Conservation (phyloP, 2,797 vertebrate species). For the Gymnothorax javanicus region DNA sequence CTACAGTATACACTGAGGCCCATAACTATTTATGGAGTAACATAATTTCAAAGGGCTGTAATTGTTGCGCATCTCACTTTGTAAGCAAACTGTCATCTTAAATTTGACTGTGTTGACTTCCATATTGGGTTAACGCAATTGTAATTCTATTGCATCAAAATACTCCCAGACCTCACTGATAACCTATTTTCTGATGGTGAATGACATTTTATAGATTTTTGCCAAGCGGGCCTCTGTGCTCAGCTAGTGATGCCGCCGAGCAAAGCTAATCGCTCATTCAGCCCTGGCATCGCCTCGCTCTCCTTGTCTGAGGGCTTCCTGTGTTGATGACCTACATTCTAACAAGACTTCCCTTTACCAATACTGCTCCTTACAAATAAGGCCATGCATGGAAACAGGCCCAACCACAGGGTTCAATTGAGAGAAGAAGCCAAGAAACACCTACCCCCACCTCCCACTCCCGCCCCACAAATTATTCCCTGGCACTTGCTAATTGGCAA, state of each 20-base stretch:
- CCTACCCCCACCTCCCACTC: not conserved
- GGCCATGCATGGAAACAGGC: conserved; percentile 23
- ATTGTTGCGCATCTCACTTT: no score
- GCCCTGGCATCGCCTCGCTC: conserved; percentile 18
- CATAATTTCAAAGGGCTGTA: no score
- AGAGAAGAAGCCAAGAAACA: conserved; percentile 19
- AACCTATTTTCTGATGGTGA: not conserved
- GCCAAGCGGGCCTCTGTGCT: not conserved
- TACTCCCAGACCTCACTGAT: no score
- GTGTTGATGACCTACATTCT: conserved; percentile 43
- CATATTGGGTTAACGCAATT: no score
- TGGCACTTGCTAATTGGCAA: not conserved
- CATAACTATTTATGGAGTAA: no score
- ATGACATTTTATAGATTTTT: not conserved
- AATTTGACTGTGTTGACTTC: no score
- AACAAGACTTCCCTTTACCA: conserved; percentile 37
- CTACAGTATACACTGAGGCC: not conserved
- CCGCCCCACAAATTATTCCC: conserved; percentile 21
- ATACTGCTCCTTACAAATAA: conserved; percentile 34
- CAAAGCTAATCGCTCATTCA: conserved; percentile 38
- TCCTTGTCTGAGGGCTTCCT: conserved; percentile 33
- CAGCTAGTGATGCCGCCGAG: conserved; percentile 27
- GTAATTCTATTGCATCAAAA: no score
- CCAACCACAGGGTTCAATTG: conserved; percentile 22
- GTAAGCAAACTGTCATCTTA: no score